Conservation (phyloP, 2,113 vertebrate species). For the Pelmatolapia mariae region DNA sequence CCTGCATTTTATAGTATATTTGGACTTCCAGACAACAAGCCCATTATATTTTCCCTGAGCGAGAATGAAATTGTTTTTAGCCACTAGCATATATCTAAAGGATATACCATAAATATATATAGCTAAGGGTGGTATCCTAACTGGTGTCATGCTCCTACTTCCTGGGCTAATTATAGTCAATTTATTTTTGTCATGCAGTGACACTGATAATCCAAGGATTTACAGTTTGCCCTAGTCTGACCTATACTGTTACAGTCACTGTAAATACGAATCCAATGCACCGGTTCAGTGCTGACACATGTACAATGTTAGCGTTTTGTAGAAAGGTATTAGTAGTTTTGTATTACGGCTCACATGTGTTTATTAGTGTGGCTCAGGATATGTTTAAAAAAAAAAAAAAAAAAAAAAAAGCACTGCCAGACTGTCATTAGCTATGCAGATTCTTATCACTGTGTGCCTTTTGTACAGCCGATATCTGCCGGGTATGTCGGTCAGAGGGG, state of each 20-base stretch:
- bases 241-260: not conserved
- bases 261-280: not conserved
- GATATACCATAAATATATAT: not conserved
- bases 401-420: not conserved
- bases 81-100: not conserved
- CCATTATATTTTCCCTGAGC: not conserved
- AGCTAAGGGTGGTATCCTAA: not conserved
- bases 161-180: not conserved
- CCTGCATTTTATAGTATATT: not conserved
- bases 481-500: constrained; percentile 96
- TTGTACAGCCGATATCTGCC: constrained; percentile 85
- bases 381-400: too few species aligned
- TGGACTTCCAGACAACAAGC: not conserved
- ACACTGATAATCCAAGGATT: constrained; percentile 24
- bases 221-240: not conserved
- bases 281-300: not conserved
- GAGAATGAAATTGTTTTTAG: not conserved
- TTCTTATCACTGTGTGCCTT: not conserved
- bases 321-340: not conserved
- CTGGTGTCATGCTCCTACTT: not conserved
- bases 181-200: constrained; percentile 16
- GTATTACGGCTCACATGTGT: not conserved
- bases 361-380: not conserved
- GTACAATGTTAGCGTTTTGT: not conserved
- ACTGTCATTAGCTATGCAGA: not conserved